These are phyloP conservation scores for Torymus texanus DNA, from an alignment of 2,888 invertebrate genomes.

Conservation along the genomic window DNA sequence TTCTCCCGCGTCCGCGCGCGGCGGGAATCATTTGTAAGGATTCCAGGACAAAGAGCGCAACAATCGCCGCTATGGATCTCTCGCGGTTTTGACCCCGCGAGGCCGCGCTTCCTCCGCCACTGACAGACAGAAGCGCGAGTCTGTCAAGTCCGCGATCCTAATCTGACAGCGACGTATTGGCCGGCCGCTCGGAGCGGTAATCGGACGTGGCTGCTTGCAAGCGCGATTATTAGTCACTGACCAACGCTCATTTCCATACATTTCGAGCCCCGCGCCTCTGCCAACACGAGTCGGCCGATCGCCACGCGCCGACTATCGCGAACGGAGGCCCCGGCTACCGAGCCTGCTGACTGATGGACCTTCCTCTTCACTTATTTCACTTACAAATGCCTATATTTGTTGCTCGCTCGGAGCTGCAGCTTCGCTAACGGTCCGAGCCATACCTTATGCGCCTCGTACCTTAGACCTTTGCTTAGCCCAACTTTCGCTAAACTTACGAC, in stretches of 20 bases:
- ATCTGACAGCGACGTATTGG: slow-evolving; percentile 74
- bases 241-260: slow-evolving; percentile 66
- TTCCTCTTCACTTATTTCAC: slow-evolving; percentile 38
- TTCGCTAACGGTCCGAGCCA: neutral
- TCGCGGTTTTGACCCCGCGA: slow-evolving; percentile 62
- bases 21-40: slow-evolving; percentile 72
- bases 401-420: neutral
- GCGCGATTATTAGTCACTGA: slow-evolving; percentile 68
- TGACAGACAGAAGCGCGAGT: slow-evolving; percentile 74
- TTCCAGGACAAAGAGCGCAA: slow-evolving; percentile 69
- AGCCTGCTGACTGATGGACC: slow-evolving; percentile 23
- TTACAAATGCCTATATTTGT: slow-evolving; percentile 25
- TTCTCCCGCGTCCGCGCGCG: slow-evolving; percentile 14
- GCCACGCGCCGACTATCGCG: slow-evolving; percentile 26
- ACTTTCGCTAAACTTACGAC: neutral
- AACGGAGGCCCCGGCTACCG: too few relatives aligned
- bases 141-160: slow-evolving; percentile 74
- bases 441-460: too few relatives aligned
- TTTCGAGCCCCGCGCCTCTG: slow-evolving; percentile 50
- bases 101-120: slow-evolving; percentile 41
- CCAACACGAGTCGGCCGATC: slow-evolving; percentile 50
- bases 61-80: slow-evolving; percentile 68
- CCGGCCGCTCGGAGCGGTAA: slow-evolving; percentile 58
- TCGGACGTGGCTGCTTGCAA: slow-evolving; percentile 58
- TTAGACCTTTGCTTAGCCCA: neutral